Evolutionary conservation across 2,113 vertebrate species (phyloP), one percentile per base, ranked within the genome.

Genomic region (Syrmaticus mikado): DNA sequence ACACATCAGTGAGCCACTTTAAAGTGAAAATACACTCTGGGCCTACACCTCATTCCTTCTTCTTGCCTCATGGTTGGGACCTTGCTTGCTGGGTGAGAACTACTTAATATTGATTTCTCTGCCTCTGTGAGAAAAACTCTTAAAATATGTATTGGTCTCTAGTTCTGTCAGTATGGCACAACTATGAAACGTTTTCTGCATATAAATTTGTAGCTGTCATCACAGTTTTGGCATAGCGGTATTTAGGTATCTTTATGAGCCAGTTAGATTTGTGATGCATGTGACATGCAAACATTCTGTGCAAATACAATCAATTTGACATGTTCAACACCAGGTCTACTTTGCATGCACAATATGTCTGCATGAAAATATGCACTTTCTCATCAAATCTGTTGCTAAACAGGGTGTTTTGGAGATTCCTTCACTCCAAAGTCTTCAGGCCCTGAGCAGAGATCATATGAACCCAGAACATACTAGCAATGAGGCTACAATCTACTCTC

Each of bases 241-340:
- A 60, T 77, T 94, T 80, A 87, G 90, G 90, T 78, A 75, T 67
- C 91, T 76, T 34, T 18, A 1, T 3, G 87, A 58, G 85, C 93
- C 87, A 77, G 62, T 55, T 45, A 55, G 67, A 70, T 85, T 55
- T 89, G 85, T 71, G 50, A 71, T 43, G 41, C 34, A 46, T 71
- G 85, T 77, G 90, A 71, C 90, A 85, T 4, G 25, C 52, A 94
- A 87, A 87, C 78, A 53, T 22, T 52, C 78, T 55, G 50, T 38
- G 72, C 5, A 70, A 85, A 87, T 92, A 85, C 55, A 79, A 41
- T 22, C 73, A 77, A 80, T 38, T 64, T 46, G 60, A 50, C 28
- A 82, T 71, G 85, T 25, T 64, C 94, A 85, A 34, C 75, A 20
- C 13, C 82, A 82, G 79, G 45, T 41, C 43, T 48, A 61, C 67